Percentiles rank a stretch among this genome's conserved stretches.
These are phyloP conservation scores for Turdus rufiventris DNA, from an alignment of 2,113 vertebrate species.

Conservation along the genomic window DNA sequence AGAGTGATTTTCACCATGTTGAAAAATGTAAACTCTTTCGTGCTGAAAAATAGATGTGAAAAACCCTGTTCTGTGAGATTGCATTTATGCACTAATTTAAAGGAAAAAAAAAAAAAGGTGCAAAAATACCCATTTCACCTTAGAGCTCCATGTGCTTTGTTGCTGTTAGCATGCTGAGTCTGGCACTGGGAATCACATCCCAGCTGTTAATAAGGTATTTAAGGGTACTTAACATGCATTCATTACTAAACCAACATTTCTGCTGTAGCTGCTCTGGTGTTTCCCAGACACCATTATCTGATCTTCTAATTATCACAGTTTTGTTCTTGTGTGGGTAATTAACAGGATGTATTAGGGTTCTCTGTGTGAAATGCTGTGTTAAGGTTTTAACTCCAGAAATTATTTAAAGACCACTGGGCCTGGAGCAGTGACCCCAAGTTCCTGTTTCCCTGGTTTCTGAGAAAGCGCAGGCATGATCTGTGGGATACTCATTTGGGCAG, in stretches of 20 bases:
- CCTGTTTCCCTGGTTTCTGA: not conserved
- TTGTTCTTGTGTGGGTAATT: not conserved
- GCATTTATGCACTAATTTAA: not conserved
- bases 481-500: not conserved
- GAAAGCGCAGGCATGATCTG: not conserved
- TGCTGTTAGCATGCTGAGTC: not conserved
- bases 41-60: not conserved
- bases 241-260: constrained; percentile 1
- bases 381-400: not conserved
- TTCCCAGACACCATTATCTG: constrained; percentile 7
- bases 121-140: not conserved
- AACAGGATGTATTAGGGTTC: not conserved
- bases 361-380: not conserved
- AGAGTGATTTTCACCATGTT: not conserved
- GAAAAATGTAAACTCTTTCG: not conserved
- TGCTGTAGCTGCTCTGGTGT: not conserved
- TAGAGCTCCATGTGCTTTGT: not conserved
- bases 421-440: not conserved
- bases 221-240: not conserved
- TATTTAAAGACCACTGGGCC: not conserved
- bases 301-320: not conserved
- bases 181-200: not conserved
- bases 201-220: constrained; percentile 3
- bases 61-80: not conserved
- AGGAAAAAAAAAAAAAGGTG: not conserved